Evolutionary conservation across 2,113 vertebrate genomes (phyloP), one percentile per base, ranked within the genome.

Genomic region (Meles meles): DNA sequence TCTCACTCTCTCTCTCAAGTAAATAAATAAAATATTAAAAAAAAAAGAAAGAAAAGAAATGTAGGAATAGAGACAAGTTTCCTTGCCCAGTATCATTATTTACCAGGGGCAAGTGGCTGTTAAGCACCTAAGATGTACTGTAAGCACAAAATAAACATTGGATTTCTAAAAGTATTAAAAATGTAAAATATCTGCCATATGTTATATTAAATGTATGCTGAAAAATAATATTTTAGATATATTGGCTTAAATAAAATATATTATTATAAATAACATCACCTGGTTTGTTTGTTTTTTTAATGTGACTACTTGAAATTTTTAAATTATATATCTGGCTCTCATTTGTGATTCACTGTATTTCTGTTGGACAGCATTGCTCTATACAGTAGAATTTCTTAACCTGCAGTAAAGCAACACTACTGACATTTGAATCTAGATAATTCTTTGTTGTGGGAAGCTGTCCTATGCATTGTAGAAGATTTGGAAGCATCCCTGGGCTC

Each of bases 81-180:
- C 15, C 29, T 21, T 47, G 52, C 29, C 47, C 8, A n/a, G 49
- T 57, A 93, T 4, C 76, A 37, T 61, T 29, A 92, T 37, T 29
- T 44, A 80, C 37, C 85, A 87, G 39, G 27, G 49, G 34, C 25
- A 93, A 88, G 83, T 88, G 57, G 20, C 71, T 84, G 76, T 1
- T 57, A 15, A 95, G 11, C 10, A 89, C 14, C 18, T 67, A 27
- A 96, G 88, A 76, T 79, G 13, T 72, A 44, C 18, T 77, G 3
- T 47, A 95, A 80, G 23, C 80, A 10, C 88, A 52, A 69, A 96
- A 71, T 59, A 84, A 6, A 72, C 0, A 34, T 2, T 52, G 11
- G 44, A 37, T 90, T 94, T 59, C 42, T 84, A 18, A 83, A 92
- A 88, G 49, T 87, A 92, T 55, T 63, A 85, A 86, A 94, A 86